Evolutionary conservation across 2,113 vertebrate species (phyloP).

Genomic region (Strix uralensis): DNA sequence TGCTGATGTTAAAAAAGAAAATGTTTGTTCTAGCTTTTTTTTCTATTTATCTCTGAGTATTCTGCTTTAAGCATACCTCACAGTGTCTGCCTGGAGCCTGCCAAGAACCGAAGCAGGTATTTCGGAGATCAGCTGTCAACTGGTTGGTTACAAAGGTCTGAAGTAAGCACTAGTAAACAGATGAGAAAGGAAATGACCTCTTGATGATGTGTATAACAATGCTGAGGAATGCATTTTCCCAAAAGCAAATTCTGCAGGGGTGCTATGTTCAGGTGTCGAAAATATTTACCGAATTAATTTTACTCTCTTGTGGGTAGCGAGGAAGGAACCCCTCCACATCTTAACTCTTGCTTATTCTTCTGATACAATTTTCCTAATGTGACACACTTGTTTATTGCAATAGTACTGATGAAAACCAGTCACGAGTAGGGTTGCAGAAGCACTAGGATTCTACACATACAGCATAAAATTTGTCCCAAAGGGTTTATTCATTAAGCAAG

Average conservation of each 20-base stretch:
- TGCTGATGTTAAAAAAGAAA: background rate
- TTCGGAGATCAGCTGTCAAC: background rate
- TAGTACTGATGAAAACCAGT: background rate
- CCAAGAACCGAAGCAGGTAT: background rate
- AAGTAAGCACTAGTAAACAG: background rate
- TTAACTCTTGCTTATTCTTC: background rate
- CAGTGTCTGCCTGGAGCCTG: background rate
- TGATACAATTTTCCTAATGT: background rate
- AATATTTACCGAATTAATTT: background rate
- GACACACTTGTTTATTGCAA: background rate
- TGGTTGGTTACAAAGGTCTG: background rate
- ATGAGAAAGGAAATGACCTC: background rate
- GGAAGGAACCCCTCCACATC: background rate
- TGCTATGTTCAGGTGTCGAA: background rate
- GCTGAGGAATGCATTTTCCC: background rate
- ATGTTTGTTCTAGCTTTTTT: background rate
- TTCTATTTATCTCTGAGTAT: background rate
- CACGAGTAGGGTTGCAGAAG: accelerated
- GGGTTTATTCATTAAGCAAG: background rate
- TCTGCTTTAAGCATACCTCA: background rate
- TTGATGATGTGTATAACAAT: background rate
- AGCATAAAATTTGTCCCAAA: background rate
- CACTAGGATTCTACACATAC: background rate
- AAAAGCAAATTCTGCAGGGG: background rate
- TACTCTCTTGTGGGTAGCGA: accelerated